Percentiles rank a stretch among this genome's conserved stretches.
phyloP scores from a whole-genome alignment of 2,888 invertebrate species.

The Diplazon laetatorius region DNA sequence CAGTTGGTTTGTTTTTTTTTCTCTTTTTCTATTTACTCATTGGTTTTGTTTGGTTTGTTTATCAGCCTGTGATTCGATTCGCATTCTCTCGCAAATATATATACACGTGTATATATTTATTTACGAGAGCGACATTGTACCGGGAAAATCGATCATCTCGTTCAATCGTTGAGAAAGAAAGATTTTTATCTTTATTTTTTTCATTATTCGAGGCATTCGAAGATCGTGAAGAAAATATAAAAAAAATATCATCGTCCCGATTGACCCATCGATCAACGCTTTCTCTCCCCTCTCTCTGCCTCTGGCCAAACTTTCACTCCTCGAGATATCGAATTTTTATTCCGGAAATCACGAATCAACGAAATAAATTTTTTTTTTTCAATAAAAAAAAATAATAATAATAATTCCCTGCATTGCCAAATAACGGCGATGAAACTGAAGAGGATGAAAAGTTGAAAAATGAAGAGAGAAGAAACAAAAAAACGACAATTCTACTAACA shows the following conservation, averaged over 20 bases:
- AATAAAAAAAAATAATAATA: background rate
- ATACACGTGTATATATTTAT: constrained; percentile 6
- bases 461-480: too few species aligned
- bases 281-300: constrained; percentile 14
- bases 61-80: too few species aligned
- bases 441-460: constrained; percentile 36
- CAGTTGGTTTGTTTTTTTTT: background rate
- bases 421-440: background rate
- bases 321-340: constrained; percentile 26
- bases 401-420: background rate
- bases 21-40: background rate
- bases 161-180: constrained; percentile 23
- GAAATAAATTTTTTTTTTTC: background rate
- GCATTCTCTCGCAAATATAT: constrained; percentile 31
- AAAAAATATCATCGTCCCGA: constrained; percentile 11
- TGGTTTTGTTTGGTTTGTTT: too few species aligned
- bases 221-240: too few species aligned
- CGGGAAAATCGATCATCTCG: constrained; percentile 35
- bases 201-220: too few species aligned
- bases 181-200: constrained; percentile 22
- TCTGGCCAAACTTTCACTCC: constrained; percentile 32
- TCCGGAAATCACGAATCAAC: background rate
- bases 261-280: background rate
- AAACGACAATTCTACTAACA: too few species aligned
- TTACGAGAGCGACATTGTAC: constrained; percentile 35